Conservation (phyloP, 2,888 invertebrate genomes). For the Trichopoda pennipes region DNA sequence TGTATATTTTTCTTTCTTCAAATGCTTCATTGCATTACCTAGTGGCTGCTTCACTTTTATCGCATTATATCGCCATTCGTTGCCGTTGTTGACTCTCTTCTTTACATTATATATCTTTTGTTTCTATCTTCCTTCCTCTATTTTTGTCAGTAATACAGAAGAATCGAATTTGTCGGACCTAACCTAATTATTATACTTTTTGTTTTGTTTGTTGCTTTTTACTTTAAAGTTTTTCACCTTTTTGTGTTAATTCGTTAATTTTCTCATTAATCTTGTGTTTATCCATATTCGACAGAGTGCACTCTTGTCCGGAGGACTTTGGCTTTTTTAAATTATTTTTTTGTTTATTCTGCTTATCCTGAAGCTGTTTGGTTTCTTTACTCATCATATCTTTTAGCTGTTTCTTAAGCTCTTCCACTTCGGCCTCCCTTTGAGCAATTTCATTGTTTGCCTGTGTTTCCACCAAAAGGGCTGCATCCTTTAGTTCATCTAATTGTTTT, state of each 20-base stretch:
- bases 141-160: too few species aligned
- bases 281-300: slow-evolving; percentile 80
- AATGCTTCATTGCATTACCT: neutral
- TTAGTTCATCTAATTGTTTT: slow-evolving; percentile 87
- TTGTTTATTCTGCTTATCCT: slow-evolving; percentile 25
- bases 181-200: too few species aligned
- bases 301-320: neutral
- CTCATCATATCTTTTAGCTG: slow-evolving; percentile 71
- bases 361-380: slow-evolving; percentile 31
- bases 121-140: too few species aligned
- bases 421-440: slow-evolving; percentile 83
- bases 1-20: too few species aligned
- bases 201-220: neutral
- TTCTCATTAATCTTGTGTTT: slow-evolving; percentile 83
- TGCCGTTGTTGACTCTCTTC: too few species aligned
- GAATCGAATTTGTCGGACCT: too few species aligned
- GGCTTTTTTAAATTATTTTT: slow-evolving; percentile 29
- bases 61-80: too few species aligned
- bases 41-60: too few species aligned
- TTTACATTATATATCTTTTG: too few species aligned
- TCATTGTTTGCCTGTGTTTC: slow-evolving; percentile 89
- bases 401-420: slow-evolving; percentile 77
- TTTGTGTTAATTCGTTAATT: slow-evolving; percentile 84
- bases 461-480: slow-evolving; percentile 87
- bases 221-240: slow-evolving; percentile 80